Evolutionary conservation across 2,113 vertebrate species (phyloP), one percentile per base, ranked within the genome.

Genomic region (Saccopteryx bilineata): DNA sequence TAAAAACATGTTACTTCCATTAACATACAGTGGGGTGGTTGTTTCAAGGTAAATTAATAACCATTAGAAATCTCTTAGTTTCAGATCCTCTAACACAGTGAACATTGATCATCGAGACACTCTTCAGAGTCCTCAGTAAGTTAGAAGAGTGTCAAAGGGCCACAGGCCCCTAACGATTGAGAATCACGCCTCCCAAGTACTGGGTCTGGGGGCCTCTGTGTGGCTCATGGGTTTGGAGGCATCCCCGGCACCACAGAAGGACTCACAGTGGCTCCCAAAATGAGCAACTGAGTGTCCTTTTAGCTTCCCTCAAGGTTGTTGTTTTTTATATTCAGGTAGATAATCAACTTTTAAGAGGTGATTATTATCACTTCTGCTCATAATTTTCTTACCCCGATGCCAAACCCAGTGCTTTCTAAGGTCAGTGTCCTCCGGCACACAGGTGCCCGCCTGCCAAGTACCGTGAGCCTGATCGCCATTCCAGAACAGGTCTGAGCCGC

Each of bases 381-480:
- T 65, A 3, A 2, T 52, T 82, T 48, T 12, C 93, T 83, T 50
- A 65, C 12, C 4, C 39, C 21, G 17, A 24, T 39, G 9, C 13
- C 61, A 5, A 7, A 46, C 19, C 80, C 69, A 48, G 11, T 46
- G n/a, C 0, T 9, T 21, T 18, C 48, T 28, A 15, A 68, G 76
- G 58, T 56, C 11, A 39, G 4, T 3, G 11, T 54, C 84, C 88
- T 48, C 24, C 2, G 1, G 14, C 1, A 0, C 19, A 1, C 39
- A 15, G 75, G 19, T 1, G 5, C 31, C 61, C 61, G 7, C 83
- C 31, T 17, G 2, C 63, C 76, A 1, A 69, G 19, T 21, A 18
- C 81, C 5, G 8, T 2, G 13, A 89, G 33, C 48, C 58, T 7
- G 5, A 9, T 2, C 63, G 11, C 85, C 69, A 9, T 39, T 60